Conservation (phyloP, 1,140 invertebrate species). For the Penaeus vannamei region DNA sequence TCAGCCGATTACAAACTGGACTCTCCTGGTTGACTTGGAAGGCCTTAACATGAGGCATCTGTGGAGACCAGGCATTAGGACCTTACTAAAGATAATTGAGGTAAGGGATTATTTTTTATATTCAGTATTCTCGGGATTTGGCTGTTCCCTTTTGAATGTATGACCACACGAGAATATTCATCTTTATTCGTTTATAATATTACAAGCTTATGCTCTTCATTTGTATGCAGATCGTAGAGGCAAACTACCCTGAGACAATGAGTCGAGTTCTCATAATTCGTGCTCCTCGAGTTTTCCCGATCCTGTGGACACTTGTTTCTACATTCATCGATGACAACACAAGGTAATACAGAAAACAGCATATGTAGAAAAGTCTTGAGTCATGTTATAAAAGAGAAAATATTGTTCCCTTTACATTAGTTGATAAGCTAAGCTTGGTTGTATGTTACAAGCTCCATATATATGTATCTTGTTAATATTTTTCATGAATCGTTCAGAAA, state of each 20-base stretch:
- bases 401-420: background rate
- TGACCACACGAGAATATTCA: background rate
- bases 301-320: conserved; percentile 96
- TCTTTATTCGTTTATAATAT: background rate
- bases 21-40: conserved; percentile 92
- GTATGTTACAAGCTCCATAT: background rate
- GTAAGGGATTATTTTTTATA: conserved; percentile 69
- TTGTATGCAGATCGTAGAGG: conserved; percentile 81
- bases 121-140: background rate
- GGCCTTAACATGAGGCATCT: conserved; percentile 96
- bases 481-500: background rate
- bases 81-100: conserved; percentile 93
- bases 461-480: background rate
- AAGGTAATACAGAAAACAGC: conserved; percentile 71
- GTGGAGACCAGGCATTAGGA: conserved; percentile 93
- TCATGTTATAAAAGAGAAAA: background rate
- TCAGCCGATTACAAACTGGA: conserved; percentile 89
- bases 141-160: background rate
- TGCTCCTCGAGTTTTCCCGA: conserved; percentile 93
- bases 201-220: background rate
- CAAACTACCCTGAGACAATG: conserved; percentile 97
- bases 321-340: conserved; percentile 99
- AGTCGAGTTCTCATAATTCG: conserved; percentile 88
- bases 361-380: background rate
- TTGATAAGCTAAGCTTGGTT: background rate